phyloP scores from a whole-genome alignment of 2,888 invertebrate species.

The Polydrusus cervinus region DNA sequence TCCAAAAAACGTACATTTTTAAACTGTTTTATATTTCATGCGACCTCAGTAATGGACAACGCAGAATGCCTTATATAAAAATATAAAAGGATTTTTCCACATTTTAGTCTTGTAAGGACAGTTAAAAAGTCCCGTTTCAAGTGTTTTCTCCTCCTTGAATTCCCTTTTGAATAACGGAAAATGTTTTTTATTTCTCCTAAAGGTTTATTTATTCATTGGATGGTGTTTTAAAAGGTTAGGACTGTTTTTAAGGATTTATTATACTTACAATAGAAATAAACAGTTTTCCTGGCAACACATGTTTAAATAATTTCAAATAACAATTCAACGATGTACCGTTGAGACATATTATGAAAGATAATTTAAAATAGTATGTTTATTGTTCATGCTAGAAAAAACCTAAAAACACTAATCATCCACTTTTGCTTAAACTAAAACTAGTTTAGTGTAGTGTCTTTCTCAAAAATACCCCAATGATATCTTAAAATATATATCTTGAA shows the following conservation, averaged over 20 bases:
- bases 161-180: conserved; percentile 26
- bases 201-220: conserved; percentile 31
- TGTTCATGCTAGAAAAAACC: too few relatives aligned
- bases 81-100: conserved; percentile 45
- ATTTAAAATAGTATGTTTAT: too few relatives aligned
- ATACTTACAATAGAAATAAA: not conserved
- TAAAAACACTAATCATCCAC: too few relatives aligned
- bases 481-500: too few relatives aligned
- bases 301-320: not conserved
- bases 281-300: not conserved
- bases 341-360: too few relatives aligned
- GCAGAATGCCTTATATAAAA: conserved; percentile 33
- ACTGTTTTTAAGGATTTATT: conserved; percentile 1
- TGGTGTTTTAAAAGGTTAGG: conserved; percentile 2
- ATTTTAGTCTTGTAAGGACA: conserved; percentile 35
- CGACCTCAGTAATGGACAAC: conserved; percentile 27
- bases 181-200: conserved; percentile 20
- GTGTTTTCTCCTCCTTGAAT: conserved; percentile 32
- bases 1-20: conserved; percentile 16
- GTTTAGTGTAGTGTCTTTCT: too few relatives aligned
- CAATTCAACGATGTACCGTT: not conserved
- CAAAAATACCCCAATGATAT: too few relatives aligned
- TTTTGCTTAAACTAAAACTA: too few relatives aligned
- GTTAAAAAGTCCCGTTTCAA: conserved; percentile 36
- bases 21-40: conserved; percentile 28